Base-by-base conservation (phyloP, 2,797 vertebrate species). In the Hemibagrus guttatus region DNA sequence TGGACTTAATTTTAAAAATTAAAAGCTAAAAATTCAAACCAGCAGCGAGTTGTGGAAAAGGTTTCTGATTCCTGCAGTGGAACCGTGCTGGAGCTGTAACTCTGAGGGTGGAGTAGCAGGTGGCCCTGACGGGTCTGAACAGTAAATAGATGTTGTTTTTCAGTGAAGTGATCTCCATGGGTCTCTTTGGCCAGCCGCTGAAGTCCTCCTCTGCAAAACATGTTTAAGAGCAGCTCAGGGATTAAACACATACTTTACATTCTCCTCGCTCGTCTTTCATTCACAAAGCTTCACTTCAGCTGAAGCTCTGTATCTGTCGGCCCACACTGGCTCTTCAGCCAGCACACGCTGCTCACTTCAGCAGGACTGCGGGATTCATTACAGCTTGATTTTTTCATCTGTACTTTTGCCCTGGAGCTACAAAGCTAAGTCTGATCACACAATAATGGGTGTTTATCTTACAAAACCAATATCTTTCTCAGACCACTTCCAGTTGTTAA, bases 161-260 rank as follows among this genome's bases (percentile, higher is more conserved):
- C 21, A 42, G 54, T 5, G 35, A 61, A 80, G 21, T 61, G 80
- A 76, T 17, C 85, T 83, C 35, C 59, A 54, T 69, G 6, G 17
- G 61, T 80, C 56, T 82, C 6, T 52, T 3, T 39, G 74, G 23
- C 31, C 72, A 79, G 72, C 26, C 6, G 4, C 49, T n/a, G 8
- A 35, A 39, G 85, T 64, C 23, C 35, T 39, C 12, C 52, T 81
- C 56, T 63, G 28, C 75, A 42, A 64, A 85, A 58, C 84, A 31
- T 39, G 26, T 46, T 46, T 35, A 28, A 68, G 69, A 68, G 69
- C 26, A 21, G 19, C 52, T 61, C 26, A 1, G 13, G 28, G 79
- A 82, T 88, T 84, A 88, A 85, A 69, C n/a, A 6, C 79, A n/a
- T 85, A 16, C 78, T 75, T 81, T 46, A 63, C 63, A 80, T 84